These are phyloP conservation scores for Dryobates pubescens DNA, from an alignment of 2,797 vertebrate genomes.

Conservation along the genomic window DNA sequence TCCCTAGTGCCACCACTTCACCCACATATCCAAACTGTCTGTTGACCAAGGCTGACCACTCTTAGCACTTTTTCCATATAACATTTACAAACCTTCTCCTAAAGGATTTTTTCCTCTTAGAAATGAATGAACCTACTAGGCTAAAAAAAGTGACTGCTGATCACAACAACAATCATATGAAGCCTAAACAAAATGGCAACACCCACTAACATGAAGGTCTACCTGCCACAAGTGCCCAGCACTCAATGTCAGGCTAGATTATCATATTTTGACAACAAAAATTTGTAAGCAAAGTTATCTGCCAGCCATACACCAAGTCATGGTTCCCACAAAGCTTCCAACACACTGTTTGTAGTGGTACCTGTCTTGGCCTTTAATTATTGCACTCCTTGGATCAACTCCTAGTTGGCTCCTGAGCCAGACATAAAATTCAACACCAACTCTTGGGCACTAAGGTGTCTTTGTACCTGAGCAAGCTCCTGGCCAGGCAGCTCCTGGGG, in stretches of 20 bases:
- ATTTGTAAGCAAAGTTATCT: neutral
- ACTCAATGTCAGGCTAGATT: neutral
- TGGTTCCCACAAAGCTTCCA: neutral
- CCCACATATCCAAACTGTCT: fast-evolving
- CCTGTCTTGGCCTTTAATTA: neutral
- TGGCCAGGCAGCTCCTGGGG: neutral
- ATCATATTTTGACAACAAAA: neutral
- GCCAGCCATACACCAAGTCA: neutral
- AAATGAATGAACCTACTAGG: neutral
- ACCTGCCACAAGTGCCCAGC: fast-evolving
- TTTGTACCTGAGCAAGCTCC: neutral
- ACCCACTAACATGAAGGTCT: neutral
- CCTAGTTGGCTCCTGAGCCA: neutral
- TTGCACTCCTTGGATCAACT: neutral
- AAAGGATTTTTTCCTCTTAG: neutral
- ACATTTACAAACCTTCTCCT: neutral
- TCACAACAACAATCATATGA: neutral
- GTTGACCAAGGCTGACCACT: neutral
- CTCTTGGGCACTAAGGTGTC: neutral
- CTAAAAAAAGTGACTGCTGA: neutral
- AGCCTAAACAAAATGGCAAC: neutral
- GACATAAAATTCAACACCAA: neutral
- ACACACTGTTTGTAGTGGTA: neutral
- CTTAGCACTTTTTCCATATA: neutral
- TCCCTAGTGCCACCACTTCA: neutral